Conservation (phyloP, 2,113 vertebrate species). For the Cardinalis cardinalis region DNA sequence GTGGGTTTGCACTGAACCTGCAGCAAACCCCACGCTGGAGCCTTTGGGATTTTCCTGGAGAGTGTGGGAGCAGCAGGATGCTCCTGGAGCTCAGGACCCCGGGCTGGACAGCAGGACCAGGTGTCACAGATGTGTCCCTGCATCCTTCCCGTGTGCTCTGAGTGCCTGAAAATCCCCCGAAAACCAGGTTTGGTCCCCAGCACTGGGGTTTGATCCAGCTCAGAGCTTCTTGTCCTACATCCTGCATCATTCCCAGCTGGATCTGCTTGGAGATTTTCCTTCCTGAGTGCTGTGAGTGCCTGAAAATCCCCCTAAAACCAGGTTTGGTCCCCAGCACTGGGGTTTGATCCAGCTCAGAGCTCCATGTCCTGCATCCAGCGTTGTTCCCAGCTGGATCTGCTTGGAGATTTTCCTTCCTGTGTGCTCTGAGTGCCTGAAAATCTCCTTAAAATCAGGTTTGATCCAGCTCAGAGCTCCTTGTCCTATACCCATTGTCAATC, state of each 20-base stretch:
- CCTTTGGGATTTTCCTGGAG: neutral
- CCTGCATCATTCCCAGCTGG: neutral
- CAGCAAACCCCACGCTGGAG: neutral
- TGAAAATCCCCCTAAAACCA: neutral
- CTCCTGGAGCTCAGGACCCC: fast-evolving
- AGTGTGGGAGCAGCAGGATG: fast-evolving
- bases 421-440: neutral
- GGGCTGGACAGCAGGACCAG: fast-evolving
- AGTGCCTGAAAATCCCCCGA: neutral
- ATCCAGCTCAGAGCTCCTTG: neutral
- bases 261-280: neutral
- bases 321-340: neutral
- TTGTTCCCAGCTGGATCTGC: neutral
- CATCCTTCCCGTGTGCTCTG: too few relatives aligned
- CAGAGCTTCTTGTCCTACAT: neutral
- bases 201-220: neutral
- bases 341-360: neutral
- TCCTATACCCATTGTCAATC: neutral
- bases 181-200: neutral
- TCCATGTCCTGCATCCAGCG: neutral
- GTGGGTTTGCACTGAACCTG: neutral
- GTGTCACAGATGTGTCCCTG: neutral
- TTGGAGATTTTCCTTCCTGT: neutral
- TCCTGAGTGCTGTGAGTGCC: neutral
- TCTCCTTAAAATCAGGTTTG: neutral